Base-by-base conservation (phyloP, 2,113 vertebrate species). In the Girardinichthys multiradiatus region DNA sequence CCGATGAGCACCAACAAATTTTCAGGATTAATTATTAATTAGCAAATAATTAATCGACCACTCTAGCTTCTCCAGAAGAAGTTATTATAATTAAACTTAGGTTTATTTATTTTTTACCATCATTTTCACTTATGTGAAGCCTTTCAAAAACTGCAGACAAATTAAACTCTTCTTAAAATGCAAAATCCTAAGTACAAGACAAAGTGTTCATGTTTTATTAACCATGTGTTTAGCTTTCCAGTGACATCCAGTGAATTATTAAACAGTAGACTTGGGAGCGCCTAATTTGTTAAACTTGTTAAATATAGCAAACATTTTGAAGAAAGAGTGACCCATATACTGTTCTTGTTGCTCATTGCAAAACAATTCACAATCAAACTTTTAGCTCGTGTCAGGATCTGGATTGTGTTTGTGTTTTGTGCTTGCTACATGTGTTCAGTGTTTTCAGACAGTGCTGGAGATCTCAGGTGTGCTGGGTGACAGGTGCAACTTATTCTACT, bases 11-110 rank as follows among this genome's bases (percentile, higher is more conserved):
- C 59, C 21, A 61, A 31, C 17, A 61, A 21, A 8, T 4, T 31
- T 61, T 61, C 0, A 9, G 17, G 42, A 26, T 58, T 37, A 75
- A 57, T 75, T 68, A 71, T 60, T 9, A 54, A 10, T 51, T 54
- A 11, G 24, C 7, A 11, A 54, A 24, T n/a, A 24, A 11, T 7
- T 54, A 54, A 54, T 21, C 7, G 21, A 19, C 48, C 24, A 24
- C 48, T 48, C 19, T 21, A n/a, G 48, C 15, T 51, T 51, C 8
- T 51, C 9, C 15, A 51, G 6, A 51, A 24, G 21, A 51, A n/a
- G 21, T 21, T 51, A 51, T 45, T 17, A 10, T 39, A 39, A 7
- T 39, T 39, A 10, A 39, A 39, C 11, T 39, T 12, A 10, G 37
- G 8, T 13, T 39, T 39, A 10, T 39, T 39, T 10, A 39, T 39